Percentiles rank a stretch among this genome's conserved stretches.
Conservation (phyloP, 1,140 invertebrate species). For the Bilobella aurantiaca region DNA sequence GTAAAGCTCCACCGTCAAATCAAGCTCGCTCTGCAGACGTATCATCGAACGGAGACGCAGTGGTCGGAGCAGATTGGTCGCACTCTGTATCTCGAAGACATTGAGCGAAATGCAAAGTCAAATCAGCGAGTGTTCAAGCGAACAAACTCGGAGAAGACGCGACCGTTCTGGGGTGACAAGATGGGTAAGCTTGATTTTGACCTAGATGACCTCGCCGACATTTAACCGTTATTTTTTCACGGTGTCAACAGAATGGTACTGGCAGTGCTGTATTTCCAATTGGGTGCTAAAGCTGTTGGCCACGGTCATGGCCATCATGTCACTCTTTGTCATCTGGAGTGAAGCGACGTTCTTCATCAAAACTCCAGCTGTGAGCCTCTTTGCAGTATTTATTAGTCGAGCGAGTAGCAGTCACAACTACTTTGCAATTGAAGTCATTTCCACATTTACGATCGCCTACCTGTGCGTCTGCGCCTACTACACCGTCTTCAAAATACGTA, state of each 20-base stretch:
- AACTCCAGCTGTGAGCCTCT: slow-evolving; percentile 80
- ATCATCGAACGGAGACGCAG: slow-evolving; percentile 68
- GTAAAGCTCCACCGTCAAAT: slow-evolving; percentile 62
- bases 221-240: neutral
- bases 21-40: slow-evolving; percentile 43
- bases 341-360: slow-evolving; percentile 96
- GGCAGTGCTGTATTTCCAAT: neutral
- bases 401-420: slow-evolving; percentile 79
- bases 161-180: neutral
- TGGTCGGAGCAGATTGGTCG: slow-evolving; percentile 76
- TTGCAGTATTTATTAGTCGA: slow-evolving; percentile 79
- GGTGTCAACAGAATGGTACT: neutral
- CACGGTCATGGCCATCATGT: slow-evolving; percentile 48
- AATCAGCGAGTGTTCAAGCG: slow-evolving; percentile 64
- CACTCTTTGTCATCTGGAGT: slow-evolving; percentile 89
- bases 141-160: slow-evolving; percentile 48
- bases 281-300: slow-evolving; percentile 11
- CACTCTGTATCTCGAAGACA: slow-evolving; percentile 68
- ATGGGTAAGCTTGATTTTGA: neutral
- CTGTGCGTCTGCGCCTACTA: slow-evolving; percentile 90
- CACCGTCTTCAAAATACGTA: slow-evolving; percentile 88
- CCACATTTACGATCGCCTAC: slow-evolving; percentile 29
- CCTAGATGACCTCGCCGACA: neutral
- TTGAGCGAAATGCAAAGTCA: slow-evolving; percentile 64
- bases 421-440: slow-evolving; percentile 65